Evolutionary conservation across 1,140 invertebrate species (phyloP), one percentile per base, ranked within the genome.

Genomic region (Cotesia vestalis): DNA sequence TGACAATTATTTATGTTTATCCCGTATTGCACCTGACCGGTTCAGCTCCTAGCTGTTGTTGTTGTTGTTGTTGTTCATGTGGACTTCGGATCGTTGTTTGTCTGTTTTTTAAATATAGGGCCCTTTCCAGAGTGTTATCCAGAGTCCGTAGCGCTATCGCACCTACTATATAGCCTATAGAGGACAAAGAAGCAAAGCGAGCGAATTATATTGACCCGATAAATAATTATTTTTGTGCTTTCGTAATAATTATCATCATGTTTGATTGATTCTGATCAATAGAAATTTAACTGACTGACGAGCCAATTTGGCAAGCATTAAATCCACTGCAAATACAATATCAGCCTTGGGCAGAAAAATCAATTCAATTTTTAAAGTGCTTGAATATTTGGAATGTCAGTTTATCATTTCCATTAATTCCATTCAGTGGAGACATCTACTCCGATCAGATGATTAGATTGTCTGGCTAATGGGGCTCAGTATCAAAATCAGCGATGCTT

Each of bases 1-100:
- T n/a, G n/a, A 69, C 57, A 62, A 62, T 70, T 70, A 62, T 70
- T 70, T 63, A 70, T 70, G 69, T 70, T 70, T 70, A 70, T 70
- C 59, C 59, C 59, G n/a, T 35, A 53, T 17, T 70, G 8, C 12
- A 52, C n/a, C 69, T 46, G 40, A 46, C 20, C 38, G 40, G 36
- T 34, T 27, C 20, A 46, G 55, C 55, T 17, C 35, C 27, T 27
- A 2, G 1, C 27, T 27, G 27, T 27, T 27, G 27, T 27, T 27
- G 27, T 27, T 27, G 27, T 27, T 27, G 27, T 27, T 27, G 27
- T 27, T 27, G 27, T 27, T 27, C 40, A n/a, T 14, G 14, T 46
- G 67, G 36, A 69, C 60, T 38, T 59, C 60, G 1, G 3, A 27
- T 27, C 3, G 60, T 61, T 61, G 69, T 14, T 70, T 70, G 59